Evolutionary conservation across 2,113 vertebrate species (phyloP).

Genomic region (Leucosticte australis): DNA sequence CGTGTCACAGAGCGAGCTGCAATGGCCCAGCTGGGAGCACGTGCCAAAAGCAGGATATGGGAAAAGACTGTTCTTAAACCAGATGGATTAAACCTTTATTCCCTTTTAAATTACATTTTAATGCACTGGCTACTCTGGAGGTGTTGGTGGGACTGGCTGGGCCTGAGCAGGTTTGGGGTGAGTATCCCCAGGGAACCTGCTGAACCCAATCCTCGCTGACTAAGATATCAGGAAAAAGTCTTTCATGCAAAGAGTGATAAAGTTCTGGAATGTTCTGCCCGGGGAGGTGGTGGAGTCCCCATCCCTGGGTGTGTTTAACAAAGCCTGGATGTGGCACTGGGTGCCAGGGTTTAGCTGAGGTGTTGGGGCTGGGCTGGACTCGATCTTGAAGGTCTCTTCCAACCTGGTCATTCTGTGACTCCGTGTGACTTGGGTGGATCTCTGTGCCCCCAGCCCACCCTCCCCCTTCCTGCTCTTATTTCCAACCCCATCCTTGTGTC

Average conservation of each 20-base stretch:
- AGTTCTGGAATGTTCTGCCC: neutral
- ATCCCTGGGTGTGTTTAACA: too few species aligned
- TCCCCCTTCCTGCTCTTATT: neutral
- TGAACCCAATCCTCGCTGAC: rapidly evolving
- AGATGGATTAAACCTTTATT: neutral
- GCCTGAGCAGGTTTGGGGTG: neutral
- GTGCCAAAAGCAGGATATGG: neutral
- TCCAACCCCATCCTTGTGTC: neutral
- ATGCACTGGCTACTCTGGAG: neutral
- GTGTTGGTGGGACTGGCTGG: neutral
- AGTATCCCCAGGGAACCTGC: neutral
- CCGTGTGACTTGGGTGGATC: neutral
- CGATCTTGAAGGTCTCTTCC: too few species aligned
- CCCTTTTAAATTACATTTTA: neutral
- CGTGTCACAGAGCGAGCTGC: rapidly evolving
- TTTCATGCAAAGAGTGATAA: neutral
- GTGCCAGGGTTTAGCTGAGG: too few species aligned
- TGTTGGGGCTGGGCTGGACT: too few species aligned
- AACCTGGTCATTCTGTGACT: too few species aligned
- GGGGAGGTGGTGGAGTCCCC: too few species aligned
- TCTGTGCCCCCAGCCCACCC: neutral
- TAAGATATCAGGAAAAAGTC: neutral
- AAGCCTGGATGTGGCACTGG: too few species aligned
- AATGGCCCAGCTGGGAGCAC: neutral
- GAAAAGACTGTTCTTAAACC: neutral